Evolutionary conservation across 1,140 invertebrate species (phyloP), one percentile per base, ranked within the genome.

Genomic region (Dendroctonus ponderosae): DNA sequence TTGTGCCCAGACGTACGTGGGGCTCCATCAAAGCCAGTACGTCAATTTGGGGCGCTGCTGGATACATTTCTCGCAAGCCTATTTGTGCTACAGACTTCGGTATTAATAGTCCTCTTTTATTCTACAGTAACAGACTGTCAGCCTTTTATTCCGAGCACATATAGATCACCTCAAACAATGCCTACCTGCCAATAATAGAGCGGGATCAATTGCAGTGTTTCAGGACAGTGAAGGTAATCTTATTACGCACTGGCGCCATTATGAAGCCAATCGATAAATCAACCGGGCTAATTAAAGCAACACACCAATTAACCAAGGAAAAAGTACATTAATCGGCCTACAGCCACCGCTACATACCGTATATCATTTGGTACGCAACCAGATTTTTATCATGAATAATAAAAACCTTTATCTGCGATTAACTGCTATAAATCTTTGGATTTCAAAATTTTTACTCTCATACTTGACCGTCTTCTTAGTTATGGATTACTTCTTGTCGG

Each of bases 321-420:
- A 46, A 44, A 37, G 9, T 46, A 37, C n/a, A 59, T 59, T 46
- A 46, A 59, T 59, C 57, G 57, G 14, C 43, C 42, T 44, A 9
- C 37, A 42, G 42, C 14, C 12, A 37, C 44, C 7, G 43, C 53
- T 46, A 46, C 43, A 46, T 44, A 59, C 57, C 42, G 57, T 59
- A 59, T 59, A 59, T 59, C 57, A 59, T 59, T 59, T 59, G 14
- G 26, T 46, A 44, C 43, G 48, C 57, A 59, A 44, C 57, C n/a
- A 59, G 57, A 59, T 59, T 7, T 15, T 40, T 59, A 59, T 59
- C 57, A 44, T 46, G 42, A 59, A 59, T 59, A 59, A 59, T 59
- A 59, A 46, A 44, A 40, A 15, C 42, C 48, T 15, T 59, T 59
- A 59, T 59, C 43, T 59, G 14, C 41, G 43, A 59, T 59, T 59